Percentiles rank a stretch among this genome's conserved stretches.
These are phyloP conservation scores for Drosophila malerkotliana DNA, from an alignment of 1,140 invertebrate species.

Conservation along the genomic window DNA sequence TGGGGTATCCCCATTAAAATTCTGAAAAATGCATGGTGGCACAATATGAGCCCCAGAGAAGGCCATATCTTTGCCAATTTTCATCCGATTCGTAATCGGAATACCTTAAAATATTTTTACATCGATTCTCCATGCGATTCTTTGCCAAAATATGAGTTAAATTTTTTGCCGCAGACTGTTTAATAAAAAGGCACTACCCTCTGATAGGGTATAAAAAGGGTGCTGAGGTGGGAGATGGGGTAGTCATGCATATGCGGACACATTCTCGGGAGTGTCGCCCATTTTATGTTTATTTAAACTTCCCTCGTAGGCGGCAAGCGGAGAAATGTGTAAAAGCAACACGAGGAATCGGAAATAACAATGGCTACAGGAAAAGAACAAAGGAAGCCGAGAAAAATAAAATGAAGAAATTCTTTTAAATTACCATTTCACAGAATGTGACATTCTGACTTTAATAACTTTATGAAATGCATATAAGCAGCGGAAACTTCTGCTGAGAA, in stretches of 20 bases:
- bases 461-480: neutral
- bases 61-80: no score
- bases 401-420: conserved; percentile 63
- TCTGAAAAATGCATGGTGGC: no score
- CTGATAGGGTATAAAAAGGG: neutral
- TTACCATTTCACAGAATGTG: conserved; percentile 51
- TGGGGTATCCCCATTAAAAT: no score
- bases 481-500: no score
- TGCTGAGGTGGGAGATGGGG: conserved; percentile 6
- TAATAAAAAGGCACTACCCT: neutral
- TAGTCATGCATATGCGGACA: conserved; percentile 40
- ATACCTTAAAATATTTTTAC: no score
- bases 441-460: neutral
- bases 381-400: conserved; percentile 48
- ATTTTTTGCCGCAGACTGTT: neutral
- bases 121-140: no score
- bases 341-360: conserved; percentile 33
- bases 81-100: no score
- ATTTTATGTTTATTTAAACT: conserved; percentile 81
- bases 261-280: conserved; percentile 57
- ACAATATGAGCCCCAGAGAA: no score
- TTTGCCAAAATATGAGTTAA: no score
- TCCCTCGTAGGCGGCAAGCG: conserved; percentile 58
- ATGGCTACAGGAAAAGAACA: conserved; percentile 36
- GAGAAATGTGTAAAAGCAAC: conserved; percentile 37